Conservation (phyloP, 2,888 invertebrate genomes). For the Liopterus haemorrhoidalis region DNA sequence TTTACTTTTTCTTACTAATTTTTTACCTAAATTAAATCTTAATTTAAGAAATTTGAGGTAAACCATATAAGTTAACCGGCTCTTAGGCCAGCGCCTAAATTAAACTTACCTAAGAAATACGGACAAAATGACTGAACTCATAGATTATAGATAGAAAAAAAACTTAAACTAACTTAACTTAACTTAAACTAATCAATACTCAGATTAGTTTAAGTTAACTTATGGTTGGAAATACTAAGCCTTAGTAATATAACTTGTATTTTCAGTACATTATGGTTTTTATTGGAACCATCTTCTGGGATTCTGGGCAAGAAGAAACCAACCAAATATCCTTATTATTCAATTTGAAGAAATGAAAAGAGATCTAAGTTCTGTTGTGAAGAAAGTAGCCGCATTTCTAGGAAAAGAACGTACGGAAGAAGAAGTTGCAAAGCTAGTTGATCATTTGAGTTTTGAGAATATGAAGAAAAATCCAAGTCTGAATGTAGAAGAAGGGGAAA, state of each 20-base stretch:
- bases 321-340: conserved; percentile 38
- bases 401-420: conserved; percentile 39
- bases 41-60: too few relatives aligned
- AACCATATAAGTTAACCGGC: too few relatives aligned
- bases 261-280: conserved; percentile 34
- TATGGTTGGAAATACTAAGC: too few relatives aligned
- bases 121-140: too few relatives aligned
- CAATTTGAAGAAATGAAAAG: conserved; percentile 41
- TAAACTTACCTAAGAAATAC: too few relatives aligned
- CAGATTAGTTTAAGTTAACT: too few relatives aligned
- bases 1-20: too few relatives aligned
- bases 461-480: conserved; percentile 49
- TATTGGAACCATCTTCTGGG: conserved; percentile 39
- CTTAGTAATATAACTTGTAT: conserved; percentile 15
- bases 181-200: too few relatives aligned
- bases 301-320: conserved; percentile 39
- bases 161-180: too few relatives aligned
- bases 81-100: too few relatives aligned
- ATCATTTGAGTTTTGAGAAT: conserved; percentile 47
- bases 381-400: conserved; percentile 44
- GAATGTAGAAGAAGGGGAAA: conserved; percentile 45
- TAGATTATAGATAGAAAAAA: too few relatives aligned
- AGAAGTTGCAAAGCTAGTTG: conserved; percentile 40
- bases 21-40: too few relatives aligned
- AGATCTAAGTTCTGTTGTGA: conserved; percentile 45